Conservation (phyloP, 2,888 invertebrate genomes). For the Amblyjoppa proteus region DNA sequence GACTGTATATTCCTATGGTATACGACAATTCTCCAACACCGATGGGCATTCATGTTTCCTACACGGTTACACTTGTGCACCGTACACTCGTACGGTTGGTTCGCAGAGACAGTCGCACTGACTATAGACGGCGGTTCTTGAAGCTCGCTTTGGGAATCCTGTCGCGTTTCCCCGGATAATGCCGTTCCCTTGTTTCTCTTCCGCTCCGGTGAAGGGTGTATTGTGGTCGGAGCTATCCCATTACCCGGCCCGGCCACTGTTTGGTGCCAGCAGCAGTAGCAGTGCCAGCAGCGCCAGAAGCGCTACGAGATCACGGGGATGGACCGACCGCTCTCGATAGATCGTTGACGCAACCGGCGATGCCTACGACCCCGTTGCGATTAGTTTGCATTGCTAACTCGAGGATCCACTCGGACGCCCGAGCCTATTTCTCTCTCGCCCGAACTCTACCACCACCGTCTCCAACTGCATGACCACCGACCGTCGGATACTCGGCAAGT, state of each 20-base stretch:
- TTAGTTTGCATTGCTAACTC: constrained; percentile 70
- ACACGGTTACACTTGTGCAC: constrained; percentile 56
- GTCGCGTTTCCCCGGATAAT: constrained; percentile 79
- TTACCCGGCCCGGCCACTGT: constrained; percentile 72
- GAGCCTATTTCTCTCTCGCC: constrained; percentile 68
- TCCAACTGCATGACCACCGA: constrained; percentile 28
- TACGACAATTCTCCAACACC: constrained; percentile 64
- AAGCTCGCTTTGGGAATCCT: constrained; percentile 75
- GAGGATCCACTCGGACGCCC: constrained; percentile 64
- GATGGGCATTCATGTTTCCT: constrained; percentile 71
- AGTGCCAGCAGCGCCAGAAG: constrained; percentile 17
- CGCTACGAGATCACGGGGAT: constrained; percentile 40
- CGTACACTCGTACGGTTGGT: constrained; percentile 50
- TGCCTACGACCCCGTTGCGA: constrained; percentile 65
- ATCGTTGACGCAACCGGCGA: constrained; percentile 53
- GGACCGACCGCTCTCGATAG: constrained; percentile 48
- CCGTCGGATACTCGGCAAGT: constrained; percentile 20
- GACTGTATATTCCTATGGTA: constrained; percentile 45
- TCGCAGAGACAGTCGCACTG: constrained; percentile 55
- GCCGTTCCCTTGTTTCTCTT: constrained; percentile 84
- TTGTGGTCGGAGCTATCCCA: constrained; percentile 78
- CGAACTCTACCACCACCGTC: constrained; percentile 36
- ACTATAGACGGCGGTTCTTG: constrained; percentile 70
- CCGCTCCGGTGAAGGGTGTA: constrained; percentile 82
- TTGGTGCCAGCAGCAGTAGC: constrained; percentile 71